Conservation (phyloP, 2,113 vertebrate species). For the Sorex fumeus region DNA sequence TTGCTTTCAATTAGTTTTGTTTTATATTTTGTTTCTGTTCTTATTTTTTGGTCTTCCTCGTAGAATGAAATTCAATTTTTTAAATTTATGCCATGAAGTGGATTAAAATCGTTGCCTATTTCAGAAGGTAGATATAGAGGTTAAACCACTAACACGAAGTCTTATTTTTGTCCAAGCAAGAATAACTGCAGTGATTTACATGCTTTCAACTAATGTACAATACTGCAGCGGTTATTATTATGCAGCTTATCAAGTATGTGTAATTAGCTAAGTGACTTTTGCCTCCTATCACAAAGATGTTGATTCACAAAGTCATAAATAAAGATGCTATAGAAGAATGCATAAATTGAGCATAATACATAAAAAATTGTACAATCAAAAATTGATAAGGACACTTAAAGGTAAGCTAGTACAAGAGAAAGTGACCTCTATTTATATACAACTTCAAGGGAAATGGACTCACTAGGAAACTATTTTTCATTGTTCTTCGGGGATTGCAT, state of each 20-base stretch:
- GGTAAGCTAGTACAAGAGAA: constrained; percentile 51
- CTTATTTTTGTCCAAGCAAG: constrained; percentile 83
- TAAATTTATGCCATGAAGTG: constrained; percentile 36
- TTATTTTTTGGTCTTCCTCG: constrained; percentile 19
- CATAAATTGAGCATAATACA: constrained; percentile 71
- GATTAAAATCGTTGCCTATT: neutral
- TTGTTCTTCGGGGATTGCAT: constrained; percentile 14
- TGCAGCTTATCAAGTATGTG: constrained; percentile 89
- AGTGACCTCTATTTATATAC: constrained; percentile 66
- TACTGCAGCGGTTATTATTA: constrained; percentile 87
- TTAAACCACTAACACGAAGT: constrained; percentile 74
- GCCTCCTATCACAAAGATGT: constrained; percentile 88
- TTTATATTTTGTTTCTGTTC: neutral
- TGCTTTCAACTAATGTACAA: constrained; percentile 86
- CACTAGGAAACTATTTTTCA: constrained; percentile 8
- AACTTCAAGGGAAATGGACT: neutral
- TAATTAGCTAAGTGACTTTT: constrained; percentile 92
- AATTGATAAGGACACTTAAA: constrained; percentile 64
- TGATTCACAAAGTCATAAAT: constrained; percentile 91
- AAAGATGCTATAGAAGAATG: constrained; percentile 87
- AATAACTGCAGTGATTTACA: constrained; percentile 89
- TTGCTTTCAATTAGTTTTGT: constrained; percentile 39
- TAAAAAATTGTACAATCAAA: constrained; percentile 67
- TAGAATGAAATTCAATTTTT: constrained; percentile 25
- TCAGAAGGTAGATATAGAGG: constrained; percentile 67